These are phyloP conservation scores for Philaethria dido DNA, from an alignment of 2,888 invertebrate species.

Conservation along the genomic window DNA sequence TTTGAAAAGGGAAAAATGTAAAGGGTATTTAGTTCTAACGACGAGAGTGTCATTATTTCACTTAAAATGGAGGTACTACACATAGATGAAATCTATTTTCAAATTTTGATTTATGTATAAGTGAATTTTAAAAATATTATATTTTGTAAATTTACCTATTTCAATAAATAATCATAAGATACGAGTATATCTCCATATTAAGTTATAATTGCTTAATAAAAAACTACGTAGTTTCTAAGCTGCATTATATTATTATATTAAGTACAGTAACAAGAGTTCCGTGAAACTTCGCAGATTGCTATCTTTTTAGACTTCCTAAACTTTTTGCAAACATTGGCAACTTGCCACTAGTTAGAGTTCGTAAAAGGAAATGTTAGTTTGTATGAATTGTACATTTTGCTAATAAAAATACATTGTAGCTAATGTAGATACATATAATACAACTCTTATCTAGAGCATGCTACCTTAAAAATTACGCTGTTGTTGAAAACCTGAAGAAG, in stretches of 20 bases:
- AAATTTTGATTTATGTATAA: no score
- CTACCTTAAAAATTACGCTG: background rate
- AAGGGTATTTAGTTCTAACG: no score
- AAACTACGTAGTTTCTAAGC: constrained; percentile 12
- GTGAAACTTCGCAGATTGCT: constrained; percentile 39
- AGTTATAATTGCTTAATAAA: no score
- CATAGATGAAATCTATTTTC: no score
- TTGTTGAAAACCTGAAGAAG: no score
- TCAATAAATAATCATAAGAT: no score
- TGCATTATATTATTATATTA: background rate
- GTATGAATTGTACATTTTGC: constrained; percentile 5
- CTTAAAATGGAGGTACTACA: no score
- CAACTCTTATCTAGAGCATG: background rate
- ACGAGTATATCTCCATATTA: no score
- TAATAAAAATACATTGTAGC: constrained; percentile 15
- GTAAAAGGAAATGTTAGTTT: constrained; percentile 17
- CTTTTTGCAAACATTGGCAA: constrained; percentile 44
- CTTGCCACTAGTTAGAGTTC: constrained; percentile 31
- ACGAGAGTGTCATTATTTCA: no score
- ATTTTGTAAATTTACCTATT: no score
- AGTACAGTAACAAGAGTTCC: constrained; percentile 31
- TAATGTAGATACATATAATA: background rate
- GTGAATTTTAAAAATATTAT: no score
- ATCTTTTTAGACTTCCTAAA: constrained; percentile 40
- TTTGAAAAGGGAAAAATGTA: no score